A percentile compares a stretch with the other conserved stretches of the same genome.
These are phyloP conservation scores for Papilio polytes DNA, from an alignment of 1,140 invertebrate species.

Conservation along the genomic window DNA sequence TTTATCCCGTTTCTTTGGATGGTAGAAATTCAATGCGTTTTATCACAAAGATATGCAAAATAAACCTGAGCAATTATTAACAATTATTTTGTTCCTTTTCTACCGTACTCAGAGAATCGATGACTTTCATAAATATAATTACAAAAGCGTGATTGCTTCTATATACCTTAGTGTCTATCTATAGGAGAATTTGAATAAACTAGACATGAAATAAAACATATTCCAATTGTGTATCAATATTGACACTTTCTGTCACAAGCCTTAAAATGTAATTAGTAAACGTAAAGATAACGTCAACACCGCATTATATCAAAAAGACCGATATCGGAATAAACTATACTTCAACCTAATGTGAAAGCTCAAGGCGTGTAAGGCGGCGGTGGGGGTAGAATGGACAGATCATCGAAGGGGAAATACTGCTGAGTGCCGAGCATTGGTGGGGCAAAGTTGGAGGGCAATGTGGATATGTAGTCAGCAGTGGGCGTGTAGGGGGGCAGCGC, in stretches of 20 bases:
- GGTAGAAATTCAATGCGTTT: neutral
- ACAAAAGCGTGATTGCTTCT: neutral
- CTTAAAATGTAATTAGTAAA: conserved; percentile 26
- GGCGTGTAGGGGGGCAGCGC: conserved; percentile 75
- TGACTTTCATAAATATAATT: too few relatives aligned
- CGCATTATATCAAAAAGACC: neutral
- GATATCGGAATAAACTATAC: neutral
- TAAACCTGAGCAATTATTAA: neutral
- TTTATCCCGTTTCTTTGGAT: conserved; percentile 7
- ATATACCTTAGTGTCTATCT: neutral
- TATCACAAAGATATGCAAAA: neutral
- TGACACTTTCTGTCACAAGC: conserved; percentile 21
- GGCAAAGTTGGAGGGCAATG: conserved; percentile 63
- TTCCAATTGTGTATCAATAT: conserved; percentile 8
- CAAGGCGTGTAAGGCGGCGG: conserved; percentile 84
- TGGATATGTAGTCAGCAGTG: conserved; percentile 68
- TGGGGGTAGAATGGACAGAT: conserved; percentile 79
- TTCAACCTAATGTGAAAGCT: conserved; percentile 19
- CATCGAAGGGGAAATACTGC: conserved; percentile 81
- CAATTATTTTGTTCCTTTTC: neutral
- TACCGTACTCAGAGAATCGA: too few relatives aligned
- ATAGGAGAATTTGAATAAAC: neutral
- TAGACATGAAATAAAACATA: conserved; percentile 1
- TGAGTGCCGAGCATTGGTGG: conserved; percentile 74
- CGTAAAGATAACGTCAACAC: neutral